A percentile compares a stretch with the other conserved stretches of the same genome.
These are phyloP conservation scores for Megaceryle alcyon DNA, from an alignment of 2,797 vertebrate species.

Conservation along the genomic window DNA sequence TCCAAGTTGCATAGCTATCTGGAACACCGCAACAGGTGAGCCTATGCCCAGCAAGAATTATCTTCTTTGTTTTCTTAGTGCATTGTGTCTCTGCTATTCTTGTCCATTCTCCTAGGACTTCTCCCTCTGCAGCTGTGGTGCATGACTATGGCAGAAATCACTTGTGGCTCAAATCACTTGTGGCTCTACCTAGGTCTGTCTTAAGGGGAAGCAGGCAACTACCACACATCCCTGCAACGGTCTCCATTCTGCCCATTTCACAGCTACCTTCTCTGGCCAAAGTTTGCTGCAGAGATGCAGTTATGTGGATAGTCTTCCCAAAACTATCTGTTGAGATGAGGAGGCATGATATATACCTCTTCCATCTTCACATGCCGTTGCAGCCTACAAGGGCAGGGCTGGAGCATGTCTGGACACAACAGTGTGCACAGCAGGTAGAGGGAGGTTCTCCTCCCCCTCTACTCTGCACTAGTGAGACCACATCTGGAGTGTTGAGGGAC, in stretches of 20 bases:
- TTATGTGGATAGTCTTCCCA: neutral
- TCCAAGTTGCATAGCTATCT: neutral
- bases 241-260: neutral
- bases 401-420: neutral
- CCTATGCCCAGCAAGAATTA: neutral
- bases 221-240: accelerated
- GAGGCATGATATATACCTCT: neutral
- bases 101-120: neutral
- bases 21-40: neutral
- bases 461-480: too few species aligned
- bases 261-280: neutral
- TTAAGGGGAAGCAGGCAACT: neutral
- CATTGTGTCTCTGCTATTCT: neutral
- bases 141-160: neutral
- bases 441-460: too few species aligned
- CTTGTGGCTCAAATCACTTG: neutral
- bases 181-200: neutral
- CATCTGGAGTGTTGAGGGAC: too few species aligned
- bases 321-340: neutral
- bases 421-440: too few species aligned
- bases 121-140: neutral
- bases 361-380: neutral
- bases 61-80: neutral
- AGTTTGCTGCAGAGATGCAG: neutral
- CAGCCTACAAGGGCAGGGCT: neutral